Conservation (phyloP, 2,797 vertebrate species). For the Syndactyla subalaris region DNA sequence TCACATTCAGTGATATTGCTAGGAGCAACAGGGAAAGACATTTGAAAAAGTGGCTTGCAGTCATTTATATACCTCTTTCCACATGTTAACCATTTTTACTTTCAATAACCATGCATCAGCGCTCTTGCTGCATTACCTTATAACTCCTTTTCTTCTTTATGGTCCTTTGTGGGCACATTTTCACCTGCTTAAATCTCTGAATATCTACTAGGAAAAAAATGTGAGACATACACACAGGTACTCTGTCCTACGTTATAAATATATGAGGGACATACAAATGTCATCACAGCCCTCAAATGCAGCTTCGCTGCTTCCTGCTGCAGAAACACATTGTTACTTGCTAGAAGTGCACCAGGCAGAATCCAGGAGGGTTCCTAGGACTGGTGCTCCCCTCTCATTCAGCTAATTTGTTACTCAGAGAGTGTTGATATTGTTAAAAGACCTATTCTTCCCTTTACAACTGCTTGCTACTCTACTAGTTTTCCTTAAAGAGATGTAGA, state of each 20-base stretch:
- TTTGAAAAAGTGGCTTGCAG: conserved; percentile 67
- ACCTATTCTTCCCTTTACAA: background rate
- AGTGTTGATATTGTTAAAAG: background rate
- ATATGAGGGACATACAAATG: conserved; percentile 40
- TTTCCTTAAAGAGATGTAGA: background rate
- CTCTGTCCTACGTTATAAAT: conserved; percentile 35
- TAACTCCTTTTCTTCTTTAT: conserved; percentile 71
- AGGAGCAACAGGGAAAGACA: conserved; percentile 59
- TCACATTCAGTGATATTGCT: conserved; percentile 57
- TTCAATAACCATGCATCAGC: conserved; percentile 71
- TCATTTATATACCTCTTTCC: conserved; percentile 69
- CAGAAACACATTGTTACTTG: background rate
- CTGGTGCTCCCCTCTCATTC: background rate
- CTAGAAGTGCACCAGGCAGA: background rate
- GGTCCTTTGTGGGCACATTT: conserved; percentile 69
- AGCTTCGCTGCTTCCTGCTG: background rate
- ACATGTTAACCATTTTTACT: conserved; percentile 69
- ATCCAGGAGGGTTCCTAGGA: background rate
- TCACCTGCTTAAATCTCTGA: conserved; percentile 57
- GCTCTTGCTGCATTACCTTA: conserved; percentile 67
- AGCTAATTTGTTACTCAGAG: background rate
- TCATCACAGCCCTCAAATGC: conserved; percentile 10
- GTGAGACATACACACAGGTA: background rate
- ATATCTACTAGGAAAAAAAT: conserved; percentile 24
- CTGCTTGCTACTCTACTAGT: background rate